phyloP scores from a whole-genome alignment of 2,113 vertebrate genomes.

The Oreotrochilus melanogaster region DNA sequence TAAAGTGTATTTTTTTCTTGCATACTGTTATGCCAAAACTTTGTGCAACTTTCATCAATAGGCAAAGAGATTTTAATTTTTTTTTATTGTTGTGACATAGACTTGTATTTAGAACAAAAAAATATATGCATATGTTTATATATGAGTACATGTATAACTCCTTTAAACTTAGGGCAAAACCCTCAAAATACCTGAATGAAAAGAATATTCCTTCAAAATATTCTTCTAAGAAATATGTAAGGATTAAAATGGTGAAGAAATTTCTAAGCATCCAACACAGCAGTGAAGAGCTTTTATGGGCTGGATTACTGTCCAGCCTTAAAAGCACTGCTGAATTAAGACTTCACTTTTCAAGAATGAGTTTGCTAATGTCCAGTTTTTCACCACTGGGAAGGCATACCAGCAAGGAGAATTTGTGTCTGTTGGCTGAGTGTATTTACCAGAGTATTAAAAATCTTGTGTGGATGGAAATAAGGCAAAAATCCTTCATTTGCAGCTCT shows the following conservation, averaged over 20 bases:
- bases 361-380: background rate
- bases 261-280: background rate
- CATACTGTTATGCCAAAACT: background rate
- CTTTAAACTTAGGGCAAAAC: background rate
- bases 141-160: background rate
- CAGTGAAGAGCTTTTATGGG: background rate
- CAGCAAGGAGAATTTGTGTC: background rate
- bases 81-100: background rate
- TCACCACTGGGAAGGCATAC: background rate
- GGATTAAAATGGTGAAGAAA: background rate
- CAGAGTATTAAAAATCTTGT: background rate
- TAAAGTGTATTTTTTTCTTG: background rate
- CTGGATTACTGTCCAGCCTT: background rate
- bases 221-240: background rate
- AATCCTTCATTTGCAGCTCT: background rate
- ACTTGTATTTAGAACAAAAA: too few species aligned
- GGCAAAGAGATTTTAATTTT: background rate
- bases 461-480: background rate
- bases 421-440: background rate
- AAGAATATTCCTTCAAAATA: background rate
- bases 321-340: background rate
- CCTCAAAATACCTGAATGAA: background rate
- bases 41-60: background rate
- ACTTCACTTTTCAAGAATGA: background rate
- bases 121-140: background rate